Evolutionary conservation across 2,113 vertebrate species (phyloP).

Genomic region (Castor canadensis): DNA sequence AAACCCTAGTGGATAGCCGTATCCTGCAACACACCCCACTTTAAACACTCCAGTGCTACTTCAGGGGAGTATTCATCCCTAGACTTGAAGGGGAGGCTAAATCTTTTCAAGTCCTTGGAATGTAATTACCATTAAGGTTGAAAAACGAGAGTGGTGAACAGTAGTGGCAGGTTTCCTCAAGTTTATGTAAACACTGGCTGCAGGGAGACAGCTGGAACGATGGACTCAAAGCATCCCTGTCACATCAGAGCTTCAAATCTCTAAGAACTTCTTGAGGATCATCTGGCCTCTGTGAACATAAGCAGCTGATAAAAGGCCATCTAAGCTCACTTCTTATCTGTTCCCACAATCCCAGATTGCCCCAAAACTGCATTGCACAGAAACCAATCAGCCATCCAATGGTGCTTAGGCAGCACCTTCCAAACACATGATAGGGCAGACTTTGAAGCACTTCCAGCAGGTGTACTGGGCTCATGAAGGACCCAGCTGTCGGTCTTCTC

Average conservation of each 20-base stretch:
- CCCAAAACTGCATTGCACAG: neutral
- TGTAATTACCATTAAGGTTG: constrained; percentile 88
- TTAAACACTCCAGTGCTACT: constrained; percentile 38
- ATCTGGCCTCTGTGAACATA: constrained; percentile 84
- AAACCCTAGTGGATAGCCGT: neutral
- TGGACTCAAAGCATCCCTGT: constrained; percentile 86
- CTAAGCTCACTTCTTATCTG: constrained; percentile 81
- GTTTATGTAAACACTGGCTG: constrained; percentile 86
- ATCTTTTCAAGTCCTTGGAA: constrained; percentile 83
- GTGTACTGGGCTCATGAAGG: neutral
- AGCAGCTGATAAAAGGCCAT: constrained; percentile 86
- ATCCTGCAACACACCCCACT: no score
- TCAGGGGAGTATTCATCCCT: constrained; percentile 63
- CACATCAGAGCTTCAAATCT: constrained; percentile 85
- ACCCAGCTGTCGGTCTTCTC: neutral
- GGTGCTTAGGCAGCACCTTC: no score
- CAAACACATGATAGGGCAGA: neutral
- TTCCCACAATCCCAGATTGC: constrained; percentile 47
- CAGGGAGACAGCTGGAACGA: constrained; percentile 80
- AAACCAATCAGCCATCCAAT: neutral
- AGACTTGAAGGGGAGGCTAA: constrained; percentile 63
- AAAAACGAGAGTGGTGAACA: constrained; percentile 86
- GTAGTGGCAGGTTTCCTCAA: constrained; percentile 87
- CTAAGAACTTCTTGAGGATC: constrained; percentile 85
- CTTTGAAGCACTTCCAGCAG: neutral